These are phyloP conservation scores for Lophius americanus DNA, from an alignment of 2,797 vertebrate genomes.

Conservation along the genomic window DNA sequence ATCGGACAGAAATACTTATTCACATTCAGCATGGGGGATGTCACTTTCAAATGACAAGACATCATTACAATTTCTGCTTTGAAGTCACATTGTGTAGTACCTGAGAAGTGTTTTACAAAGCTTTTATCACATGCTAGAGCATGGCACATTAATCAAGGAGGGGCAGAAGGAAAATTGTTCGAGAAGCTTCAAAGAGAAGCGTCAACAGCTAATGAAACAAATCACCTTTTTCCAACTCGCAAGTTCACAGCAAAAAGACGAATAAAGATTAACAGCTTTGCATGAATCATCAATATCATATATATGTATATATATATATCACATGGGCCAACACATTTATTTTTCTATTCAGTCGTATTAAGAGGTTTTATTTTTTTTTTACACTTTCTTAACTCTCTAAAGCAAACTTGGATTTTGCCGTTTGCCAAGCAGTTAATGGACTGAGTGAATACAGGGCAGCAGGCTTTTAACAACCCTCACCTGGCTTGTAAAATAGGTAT, in stretches of 20 bases:
- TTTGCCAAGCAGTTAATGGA: conserved; percentile 29
- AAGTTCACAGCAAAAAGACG: conserved; percentile 3
- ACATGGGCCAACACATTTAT: too few relatives aligned
- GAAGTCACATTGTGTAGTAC: conserved; percentile 17
- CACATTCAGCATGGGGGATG: conserved; percentile 34
- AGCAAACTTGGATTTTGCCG: conserved; percentile 26
- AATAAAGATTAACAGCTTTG: conserved; percentile 10
- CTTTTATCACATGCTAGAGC: conserved; percentile 43
- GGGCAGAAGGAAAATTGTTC: conserved; percentile 16
- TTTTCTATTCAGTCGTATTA: too few relatives aligned
- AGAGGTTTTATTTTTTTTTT: conserved; percentile 1
- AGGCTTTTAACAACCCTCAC: conserved; percentile 38
- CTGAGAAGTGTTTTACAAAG: conserved; percentile 41
- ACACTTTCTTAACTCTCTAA: conserved; percentile 18
- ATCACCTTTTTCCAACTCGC: neutral
- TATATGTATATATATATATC: neutral
- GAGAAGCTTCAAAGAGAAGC: conserved; percentile 42
- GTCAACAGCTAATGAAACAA: conserved; percentile 19
- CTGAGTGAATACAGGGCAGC: conserved; percentile 42
- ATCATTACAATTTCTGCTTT: conserved; percentile 37
- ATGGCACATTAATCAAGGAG: conserved; percentile 44
- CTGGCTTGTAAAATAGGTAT: too few relatives aligned
- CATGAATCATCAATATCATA: neutral
- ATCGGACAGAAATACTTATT: conserved; percentile 37
- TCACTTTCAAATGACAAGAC: conserved; percentile 22